Evolutionary conservation across 2,113 vertebrate species (phyloP).

Genomic region (Pica pica): DNA sequence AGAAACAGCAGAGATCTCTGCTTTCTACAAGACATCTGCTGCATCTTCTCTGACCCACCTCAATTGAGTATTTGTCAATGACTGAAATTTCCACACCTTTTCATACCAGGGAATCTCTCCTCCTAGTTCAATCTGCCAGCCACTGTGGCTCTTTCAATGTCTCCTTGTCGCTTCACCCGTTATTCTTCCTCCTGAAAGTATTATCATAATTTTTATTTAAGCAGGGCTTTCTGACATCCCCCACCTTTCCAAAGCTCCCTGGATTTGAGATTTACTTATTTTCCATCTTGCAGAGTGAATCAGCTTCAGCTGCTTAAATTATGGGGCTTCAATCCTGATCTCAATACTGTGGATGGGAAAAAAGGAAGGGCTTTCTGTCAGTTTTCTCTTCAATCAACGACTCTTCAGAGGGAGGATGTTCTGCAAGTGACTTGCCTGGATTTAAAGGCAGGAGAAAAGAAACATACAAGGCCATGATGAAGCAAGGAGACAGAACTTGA

Average conservation of each 20-base stretch:
- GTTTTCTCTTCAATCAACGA: not conserved
- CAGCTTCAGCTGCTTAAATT: not conserved
- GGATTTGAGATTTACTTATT: not conserved
- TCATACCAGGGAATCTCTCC: not conserved
- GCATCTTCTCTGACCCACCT: not conserved
- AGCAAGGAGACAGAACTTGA: not conserved
- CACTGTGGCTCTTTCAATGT: not conserved
- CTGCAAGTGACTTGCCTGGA: not conserved
- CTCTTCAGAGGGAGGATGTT: not conserved
- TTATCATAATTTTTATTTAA: not conserved
- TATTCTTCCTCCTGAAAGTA: not conserved
- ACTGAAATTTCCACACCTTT: not conserved
- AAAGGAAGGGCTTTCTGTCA: not conserved
- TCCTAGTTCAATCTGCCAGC: not conserved
- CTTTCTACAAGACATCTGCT: not conserved
- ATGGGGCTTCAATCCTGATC: not conserved
- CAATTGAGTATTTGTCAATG: not conserved
- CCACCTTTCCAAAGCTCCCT: not conserved
- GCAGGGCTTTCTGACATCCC: not conserved
- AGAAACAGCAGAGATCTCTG: not conserved
- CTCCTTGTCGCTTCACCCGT: not conserved
- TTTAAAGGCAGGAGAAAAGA: not conserved
- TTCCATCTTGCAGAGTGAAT: not conserved
- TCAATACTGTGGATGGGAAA: not conserved
- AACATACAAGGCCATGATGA: not conserved